These are phyloP conservation scores for Ectropis grisescens DNA, from an alignment of 1,140 invertebrate species.

Conservation along the genomic window DNA sequence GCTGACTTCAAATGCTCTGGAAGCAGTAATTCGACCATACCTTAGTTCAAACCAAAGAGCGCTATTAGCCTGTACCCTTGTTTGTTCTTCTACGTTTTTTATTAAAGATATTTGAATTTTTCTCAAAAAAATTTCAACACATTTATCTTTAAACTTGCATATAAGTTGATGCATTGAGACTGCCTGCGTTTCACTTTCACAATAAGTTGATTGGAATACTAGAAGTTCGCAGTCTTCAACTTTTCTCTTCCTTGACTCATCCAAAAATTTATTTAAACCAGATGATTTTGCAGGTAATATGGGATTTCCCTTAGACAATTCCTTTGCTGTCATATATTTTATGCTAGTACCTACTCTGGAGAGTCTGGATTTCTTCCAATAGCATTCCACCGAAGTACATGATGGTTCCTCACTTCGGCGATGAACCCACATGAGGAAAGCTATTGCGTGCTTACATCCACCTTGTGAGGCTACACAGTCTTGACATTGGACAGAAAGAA, in stretches of 20 bases:
- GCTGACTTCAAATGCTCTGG: conserved; percentile 4
- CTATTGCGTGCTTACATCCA: conserved; percentile 17
- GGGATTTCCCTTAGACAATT: conserved; percentile 7
- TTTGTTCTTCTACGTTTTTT: conserved; percentile 3
- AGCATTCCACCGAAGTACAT: conserved; percentile 37
- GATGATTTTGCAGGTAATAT: conserved; percentile 1
- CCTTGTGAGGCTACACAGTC: conserved; percentile 2
- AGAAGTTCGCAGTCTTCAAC: conserved; percentile 10
- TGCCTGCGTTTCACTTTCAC: neutral
- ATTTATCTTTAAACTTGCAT: conserved; percentile 9
- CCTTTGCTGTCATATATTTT: conserved; percentile 12
- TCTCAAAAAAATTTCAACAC: conserved; percentile 8
- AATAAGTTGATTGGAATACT: conserved; percentile 11
- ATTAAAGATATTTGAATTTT: conserved; percentile 2
- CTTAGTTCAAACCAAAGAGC: conserved; percentile 2
- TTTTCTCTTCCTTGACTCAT: conserved; percentile 17
- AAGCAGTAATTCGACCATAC: conserved; percentile 3
- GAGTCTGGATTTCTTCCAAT: conserved; percentile 27
- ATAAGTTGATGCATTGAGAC: conserved; percentile 12
- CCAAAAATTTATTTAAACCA: conserved; percentile 11
- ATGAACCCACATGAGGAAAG: conserved; percentile 49
- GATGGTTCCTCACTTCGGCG: conserved; percentile 47
- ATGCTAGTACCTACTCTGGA: conserved; percentile 15
- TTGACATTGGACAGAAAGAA: conserved; percentile 3
- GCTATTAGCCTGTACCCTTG: conserved; percentile 3